These are phyloP conservation scores for Sebastes trivittatus DNA, from an alignment of 2,797 vertebrate species.

Conservation along the genomic window DNA sequence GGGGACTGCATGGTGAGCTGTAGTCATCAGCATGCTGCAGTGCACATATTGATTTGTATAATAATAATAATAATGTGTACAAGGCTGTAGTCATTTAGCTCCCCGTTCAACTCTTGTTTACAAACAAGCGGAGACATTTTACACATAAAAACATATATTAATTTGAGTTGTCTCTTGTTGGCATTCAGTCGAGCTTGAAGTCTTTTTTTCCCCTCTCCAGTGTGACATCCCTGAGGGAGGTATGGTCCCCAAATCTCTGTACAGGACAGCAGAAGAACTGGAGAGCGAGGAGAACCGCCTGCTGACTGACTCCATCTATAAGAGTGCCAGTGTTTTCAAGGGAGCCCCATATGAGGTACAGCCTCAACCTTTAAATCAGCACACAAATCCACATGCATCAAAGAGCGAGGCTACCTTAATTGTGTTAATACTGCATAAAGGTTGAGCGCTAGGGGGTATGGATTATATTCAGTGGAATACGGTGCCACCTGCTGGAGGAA, in stretches of 20 bases:
- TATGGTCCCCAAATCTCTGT: constrained; percentile 92
- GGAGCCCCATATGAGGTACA: constrained; percentile 93
- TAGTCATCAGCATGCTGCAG: neutral
- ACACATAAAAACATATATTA: neutral
- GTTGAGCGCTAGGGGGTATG: too few species aligned
- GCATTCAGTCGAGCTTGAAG: neutral
- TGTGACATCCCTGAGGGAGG: constrained; percentile 95
- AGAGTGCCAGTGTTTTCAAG: constrained; percentile 93
- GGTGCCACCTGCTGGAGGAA: constrained; percentile 60
- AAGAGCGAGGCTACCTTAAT: neutral
- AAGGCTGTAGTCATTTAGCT: neutral
- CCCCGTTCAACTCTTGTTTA: neutral
- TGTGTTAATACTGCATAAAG: neutral
- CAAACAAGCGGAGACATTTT: neutral
- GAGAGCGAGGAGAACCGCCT: constrained; percentile 90
- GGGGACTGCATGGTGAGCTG: constrained; percentile 90
- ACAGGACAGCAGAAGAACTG: constrained; percentile 91
- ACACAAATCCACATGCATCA: neutral
- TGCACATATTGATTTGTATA: neutral
- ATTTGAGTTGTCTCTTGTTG: neutral
- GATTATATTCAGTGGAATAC: constrained; percentile 23
- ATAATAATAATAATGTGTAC: too few species aligned
- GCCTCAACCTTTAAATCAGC: neutral
- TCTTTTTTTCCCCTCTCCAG: constrained; percentile 61
- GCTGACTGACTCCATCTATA: constrained; percentile 94